Evolutionary conservation across 1,140 invertebrate genomes (phyloP).

Genomic region (Yoshiicerus persimilis): DNA sequence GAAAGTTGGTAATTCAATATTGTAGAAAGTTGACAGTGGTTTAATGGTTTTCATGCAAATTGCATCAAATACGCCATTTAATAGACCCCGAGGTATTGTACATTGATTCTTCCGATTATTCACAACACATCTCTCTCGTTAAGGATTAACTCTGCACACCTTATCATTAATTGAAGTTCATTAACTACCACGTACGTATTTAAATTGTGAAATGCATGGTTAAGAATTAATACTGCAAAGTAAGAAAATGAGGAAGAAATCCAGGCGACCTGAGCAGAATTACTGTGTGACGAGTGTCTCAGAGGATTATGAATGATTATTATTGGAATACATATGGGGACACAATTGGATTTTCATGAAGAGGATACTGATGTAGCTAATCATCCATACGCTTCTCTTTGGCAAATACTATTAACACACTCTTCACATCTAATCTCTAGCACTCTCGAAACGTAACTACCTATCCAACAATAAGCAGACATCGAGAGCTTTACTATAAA

Average conservation of each 20-base stretch:
- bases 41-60: neutral
- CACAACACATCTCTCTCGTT: neutral
- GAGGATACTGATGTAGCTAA: slow-evolving; percentile 4
- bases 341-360: neutral
- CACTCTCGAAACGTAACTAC: neutral
- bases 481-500: too few species aligned
- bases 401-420: neutral
- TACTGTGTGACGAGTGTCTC: neutral
- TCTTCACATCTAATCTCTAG: neutral
- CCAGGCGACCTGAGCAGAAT: neutral
- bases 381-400: neutral
- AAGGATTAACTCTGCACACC: neutral
- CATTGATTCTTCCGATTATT: neutral
- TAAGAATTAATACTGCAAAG: too few species aligned
- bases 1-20: neutral
- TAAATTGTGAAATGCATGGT: too few species aligned
- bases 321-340: slow-evolving; percentile 11
- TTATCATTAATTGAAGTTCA: neutral
- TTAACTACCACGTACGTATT: too few species aligned
- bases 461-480: too few species aligned
- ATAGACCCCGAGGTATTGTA: neutral
- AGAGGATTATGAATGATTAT: neutral
- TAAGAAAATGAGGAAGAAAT: neutral
- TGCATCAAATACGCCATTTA: neutral
- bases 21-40: neutral